Conservation (phyloP, 2,888 invertebrate species). For the Odontocerum albicorne region DNA sequence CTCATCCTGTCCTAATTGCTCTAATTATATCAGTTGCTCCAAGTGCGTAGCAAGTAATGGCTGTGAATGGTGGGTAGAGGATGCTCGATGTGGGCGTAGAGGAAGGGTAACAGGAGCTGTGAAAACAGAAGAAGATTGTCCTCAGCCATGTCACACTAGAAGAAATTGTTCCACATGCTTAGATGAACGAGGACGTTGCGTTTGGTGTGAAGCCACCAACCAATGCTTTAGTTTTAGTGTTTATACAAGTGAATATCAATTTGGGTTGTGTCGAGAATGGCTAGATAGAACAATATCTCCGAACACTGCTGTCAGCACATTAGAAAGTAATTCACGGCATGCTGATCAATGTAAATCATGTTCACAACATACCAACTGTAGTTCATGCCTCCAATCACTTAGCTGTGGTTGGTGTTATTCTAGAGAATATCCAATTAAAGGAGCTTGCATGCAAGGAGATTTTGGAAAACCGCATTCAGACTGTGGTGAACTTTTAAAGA, state of each 20-base stretch:
- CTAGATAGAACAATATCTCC: slow-evolving; percentile 74
- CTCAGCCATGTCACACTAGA: slow-evolving; percentile 78
- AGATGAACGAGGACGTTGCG: slow-evolving; percentile 84
- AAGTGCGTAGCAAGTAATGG: slow-evolving; percentile 71
- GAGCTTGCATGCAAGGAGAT: slow-evolving; percentile 83
- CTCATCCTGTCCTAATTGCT: slow-evolving; percentile 83
- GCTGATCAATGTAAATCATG: slow-evolving; percentile 81
- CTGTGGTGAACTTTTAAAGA: slow-evolving; percentile 69
- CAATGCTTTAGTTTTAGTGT: slow-evolving; percentile 96
- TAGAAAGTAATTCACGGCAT: slow-evolving; percentile 44
- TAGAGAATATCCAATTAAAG: slow-evolving; percentile 83
- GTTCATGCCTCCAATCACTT: slow-evolving; percentile 77
- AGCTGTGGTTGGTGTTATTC: slow-evolving; percentile 96
- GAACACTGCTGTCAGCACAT: slow-evolving; percentile 32
- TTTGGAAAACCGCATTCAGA: slow-evolving; percentile 77
- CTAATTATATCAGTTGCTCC: slow-evolving; percentile 86
- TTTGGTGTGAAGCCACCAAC: slow-evolving; percentile 92
- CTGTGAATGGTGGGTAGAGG: slow-evolving; percentile 93
- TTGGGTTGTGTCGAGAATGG: slow-evolving; percentile 92
- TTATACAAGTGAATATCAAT: slow-evolving; percentile 91
- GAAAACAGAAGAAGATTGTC: slow-evolving; percentile 65
- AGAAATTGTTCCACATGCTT: slow-evolving; percentile 80
- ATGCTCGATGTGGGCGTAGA: slow-evolving; percentile 80
- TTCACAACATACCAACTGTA: slow-evolving; percentile 72
- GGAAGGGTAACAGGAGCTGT: slow-evolving; percentile 74